Percentiles rank a stretch among this genome's conserved stretches.
Evolutionary conservation across 1,140 invertebrate genomes (phyloP).

Genomic region (Ceratitis capitata): DNA sequence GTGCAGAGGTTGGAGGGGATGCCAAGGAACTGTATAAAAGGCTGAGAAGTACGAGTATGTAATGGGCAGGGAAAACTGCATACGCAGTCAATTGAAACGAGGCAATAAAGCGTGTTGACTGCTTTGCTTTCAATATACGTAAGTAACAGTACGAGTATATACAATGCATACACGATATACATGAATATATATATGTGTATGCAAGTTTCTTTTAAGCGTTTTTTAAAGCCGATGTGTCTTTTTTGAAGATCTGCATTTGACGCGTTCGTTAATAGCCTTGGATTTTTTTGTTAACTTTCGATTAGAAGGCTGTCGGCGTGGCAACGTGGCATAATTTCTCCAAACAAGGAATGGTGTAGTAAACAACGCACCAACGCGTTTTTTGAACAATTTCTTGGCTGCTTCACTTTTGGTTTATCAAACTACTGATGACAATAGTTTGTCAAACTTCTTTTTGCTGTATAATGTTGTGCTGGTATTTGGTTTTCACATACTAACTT

Average conservation of each 20-base stretch:
- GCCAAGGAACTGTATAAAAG: no score
- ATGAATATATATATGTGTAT: background rate
- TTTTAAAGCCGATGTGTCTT: background rate
- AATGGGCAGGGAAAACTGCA: background rate
- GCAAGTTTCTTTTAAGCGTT: conserved; percentile 24
- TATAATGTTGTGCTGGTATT: background rate
- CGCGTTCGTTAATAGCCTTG: background rate
- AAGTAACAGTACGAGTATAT: no score
- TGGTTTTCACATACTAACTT: background rate
- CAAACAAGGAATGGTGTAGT: background rate
- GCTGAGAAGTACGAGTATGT: background rate
- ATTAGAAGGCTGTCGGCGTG: no score
- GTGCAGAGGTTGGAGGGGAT: background rate
- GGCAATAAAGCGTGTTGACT: conserved; percentile 26
- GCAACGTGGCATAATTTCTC: background rate
- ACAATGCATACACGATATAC: no score
- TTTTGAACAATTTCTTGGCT: background rate
- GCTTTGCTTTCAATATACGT: background rate
- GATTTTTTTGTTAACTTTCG: background rate
- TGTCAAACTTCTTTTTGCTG: no score
- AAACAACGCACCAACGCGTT: no score
- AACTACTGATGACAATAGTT: no score
- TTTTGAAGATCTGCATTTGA: background rate
- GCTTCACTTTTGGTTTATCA: background rate
- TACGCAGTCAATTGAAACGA: background rate